Conservation (phyloP, 2,888 invertebrate genomes). For the Trissonchulus sp. region DNA sequence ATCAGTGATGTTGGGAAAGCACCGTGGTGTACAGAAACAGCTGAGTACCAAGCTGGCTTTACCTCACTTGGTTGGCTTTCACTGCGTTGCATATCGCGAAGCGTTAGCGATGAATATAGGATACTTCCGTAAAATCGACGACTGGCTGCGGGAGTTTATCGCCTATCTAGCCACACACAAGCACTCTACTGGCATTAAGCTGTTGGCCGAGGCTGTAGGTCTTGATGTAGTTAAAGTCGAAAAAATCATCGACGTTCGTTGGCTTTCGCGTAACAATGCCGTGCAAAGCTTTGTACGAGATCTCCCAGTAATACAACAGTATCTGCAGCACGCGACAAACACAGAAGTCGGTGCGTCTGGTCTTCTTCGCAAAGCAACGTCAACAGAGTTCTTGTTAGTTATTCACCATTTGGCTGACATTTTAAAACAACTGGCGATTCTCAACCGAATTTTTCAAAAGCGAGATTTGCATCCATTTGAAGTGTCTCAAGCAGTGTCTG, state of each 20-base stretch:
- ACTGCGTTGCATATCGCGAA: conserved; percentile 16
- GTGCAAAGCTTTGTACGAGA: neutral
- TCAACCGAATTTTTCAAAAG: neutral
- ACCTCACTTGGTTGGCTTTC: conserved; percentile 2
- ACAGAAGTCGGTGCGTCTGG: neutral
- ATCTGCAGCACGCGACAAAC: neutral
- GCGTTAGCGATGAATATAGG: neutral
- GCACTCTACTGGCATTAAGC: conserved; percentile 1
- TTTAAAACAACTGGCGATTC: neutral
- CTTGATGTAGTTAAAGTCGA: neutral
- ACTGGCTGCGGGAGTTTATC: neutral
- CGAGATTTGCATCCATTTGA: conserved; percentile 3
- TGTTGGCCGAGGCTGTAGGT: neutral
- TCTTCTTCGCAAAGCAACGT: neutral
- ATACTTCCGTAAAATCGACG: neutral
- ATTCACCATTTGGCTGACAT: conserved; percentile 5
- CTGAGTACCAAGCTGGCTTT: neutral
- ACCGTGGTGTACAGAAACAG: neutral
- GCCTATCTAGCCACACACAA: conserved; percentile 9
- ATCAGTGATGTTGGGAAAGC: neutral
- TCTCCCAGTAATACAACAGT: conserved; percentile 17
- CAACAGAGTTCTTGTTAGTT: neutral
- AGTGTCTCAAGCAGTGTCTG: neutral
- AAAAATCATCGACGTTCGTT: conserved; percentile 10
- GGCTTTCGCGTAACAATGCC: neutral